Evolutionary conservation across 2,113 vertebrate species (phyloP), one percentile per base, ranked within the genome.

Genomic region (Camelus dromedarius): DNA sequence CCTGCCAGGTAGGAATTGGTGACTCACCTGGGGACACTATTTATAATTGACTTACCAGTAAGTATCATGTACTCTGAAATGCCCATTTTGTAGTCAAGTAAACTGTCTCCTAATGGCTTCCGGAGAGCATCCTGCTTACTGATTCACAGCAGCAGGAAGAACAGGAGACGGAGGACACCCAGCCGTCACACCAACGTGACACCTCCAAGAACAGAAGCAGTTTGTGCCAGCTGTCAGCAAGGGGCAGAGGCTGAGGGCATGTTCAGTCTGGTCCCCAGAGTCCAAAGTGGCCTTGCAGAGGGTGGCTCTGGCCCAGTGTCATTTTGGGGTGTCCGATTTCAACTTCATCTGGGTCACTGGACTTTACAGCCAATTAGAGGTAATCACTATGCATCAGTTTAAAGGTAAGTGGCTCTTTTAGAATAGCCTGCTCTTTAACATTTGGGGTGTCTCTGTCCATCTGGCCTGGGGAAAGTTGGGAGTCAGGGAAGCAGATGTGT

Each of bases 391-490:
- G n/a, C 18, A 7, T 58, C 28, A 58, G 48, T 19, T 89, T 80
- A 67, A 93, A 81, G 64, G 8, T 56, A 42, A 89, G 30, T 26
- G 42, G 9, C 19, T 60, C 60, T 93, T 95, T 75, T 24, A 95
- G 97, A 95, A 91, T 90, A 81, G 2, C 28, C 0, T 0, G 6
- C 0, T 48, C 93, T 96, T 97, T 83, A 82, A 75, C 94, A 83
- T n/a, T 87, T 62, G 70, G 85, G 95, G 85, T 96, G 84, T 97
- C 98, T 97, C 98, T 96, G 91, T 87, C 76, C 22, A 32, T 97
- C 97, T 96, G 97, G 97, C 95, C 95, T 86, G 64, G 75, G 95
- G 80, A 88, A 85, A 85, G 62, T 56, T 50, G 56, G 62, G 50
- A 90, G 9, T 0, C 52, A 66, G 52, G 92, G 46, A 97, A 81